Evolutionary conservation across 2,888 invertebrate genomes (phyloP), one percentile per base, ranked within the genome.

Genomic region (Chrysomela aeneicollis): DNA sequence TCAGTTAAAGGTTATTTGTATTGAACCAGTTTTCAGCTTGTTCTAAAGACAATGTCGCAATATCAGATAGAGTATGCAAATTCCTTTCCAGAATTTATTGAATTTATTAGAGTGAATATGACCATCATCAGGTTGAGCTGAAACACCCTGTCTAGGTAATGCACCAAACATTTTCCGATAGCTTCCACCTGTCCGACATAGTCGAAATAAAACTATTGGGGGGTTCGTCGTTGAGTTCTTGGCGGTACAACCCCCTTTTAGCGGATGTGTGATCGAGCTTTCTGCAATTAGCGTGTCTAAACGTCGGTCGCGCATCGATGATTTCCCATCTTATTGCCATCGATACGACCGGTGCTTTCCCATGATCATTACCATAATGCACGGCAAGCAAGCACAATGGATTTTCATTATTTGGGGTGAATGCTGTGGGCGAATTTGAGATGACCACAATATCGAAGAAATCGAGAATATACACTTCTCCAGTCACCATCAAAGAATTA

Each of bases 261-360:
- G 42, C 62, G 69, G 71, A 70, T 67, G 57, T 42, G 67, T 66
- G 73, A 73, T 73, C 70, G 72, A 72, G 64, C 72, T 73, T 72
- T 71, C 64, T 67, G 71, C 77, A 74, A 77, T 77, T 77, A 77
- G 70, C 74, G 70, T 73, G 75, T 72, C 73, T 76, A 77, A 77
- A 77, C 73, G 75, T 70, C 74, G 69, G 76, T 71, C 73, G 67
- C 74, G 76, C 73, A 74, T 71, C 72, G 71, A 59, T 64, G 68
- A 49, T 57, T 67, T 59, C 15, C 59, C 63, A 47, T 55, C 63
- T 63, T 61, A 35, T 18, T 64, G 42, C 53, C 62, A 60, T 57
- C 53, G 60, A 42, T 63, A 62, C 52, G 59, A 21, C 30, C 58
- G 47, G 64, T 53, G 53, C 37, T 57, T 65, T 60, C 64, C 67